Percentiles rank a stretch among this genome's conserved stretches.
Conservation (phyloP, 2,797 vertebrate genomes). For the Dicrostonyx torquatus region DNA sequence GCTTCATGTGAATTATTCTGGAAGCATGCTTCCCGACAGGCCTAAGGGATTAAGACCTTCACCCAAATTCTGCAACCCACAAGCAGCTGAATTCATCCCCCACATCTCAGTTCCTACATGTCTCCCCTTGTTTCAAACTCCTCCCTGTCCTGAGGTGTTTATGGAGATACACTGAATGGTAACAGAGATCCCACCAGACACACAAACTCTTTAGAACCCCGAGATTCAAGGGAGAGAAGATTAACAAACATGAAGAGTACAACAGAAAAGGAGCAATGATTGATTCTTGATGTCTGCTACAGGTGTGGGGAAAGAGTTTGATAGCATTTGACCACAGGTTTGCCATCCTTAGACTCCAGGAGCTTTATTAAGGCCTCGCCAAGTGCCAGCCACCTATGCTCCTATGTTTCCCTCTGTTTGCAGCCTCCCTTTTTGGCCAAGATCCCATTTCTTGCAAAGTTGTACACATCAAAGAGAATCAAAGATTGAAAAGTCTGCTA, state of each 20-base stretch:
- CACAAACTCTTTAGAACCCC: neutral
- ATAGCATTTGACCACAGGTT: neutral
- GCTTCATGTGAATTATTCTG: neutral
- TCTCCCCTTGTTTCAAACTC: neutral
- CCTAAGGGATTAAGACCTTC: neutral
- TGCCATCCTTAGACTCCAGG: neutral
- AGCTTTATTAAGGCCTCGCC: slow-evolving; percentile 14
- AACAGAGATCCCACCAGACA: neutral
- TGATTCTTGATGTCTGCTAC: neutral
- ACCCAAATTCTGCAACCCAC: neutral
- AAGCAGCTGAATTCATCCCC: neutral
- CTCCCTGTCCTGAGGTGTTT: neutral
- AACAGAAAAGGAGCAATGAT: neutral
- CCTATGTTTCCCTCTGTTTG: neutral
- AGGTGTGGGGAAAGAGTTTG: neutral
- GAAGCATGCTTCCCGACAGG: neutral
- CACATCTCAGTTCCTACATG: neutral
- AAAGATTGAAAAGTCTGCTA: neutral
- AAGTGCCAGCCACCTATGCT: neutral
- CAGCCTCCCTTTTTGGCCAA: slow-evolving; percentile 10
- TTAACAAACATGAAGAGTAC: neutral
- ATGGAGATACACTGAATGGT: neutral
- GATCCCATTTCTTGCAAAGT: neutral
- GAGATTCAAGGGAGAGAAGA: neutral
- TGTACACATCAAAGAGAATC: slow-evolving; percentile 19